These are phyloP conservation scores for Sycon ciliatum DNA, from an alignment of 37 sponge, comb jelly and placozoan species.

Conservation along the genomic window DNA sequence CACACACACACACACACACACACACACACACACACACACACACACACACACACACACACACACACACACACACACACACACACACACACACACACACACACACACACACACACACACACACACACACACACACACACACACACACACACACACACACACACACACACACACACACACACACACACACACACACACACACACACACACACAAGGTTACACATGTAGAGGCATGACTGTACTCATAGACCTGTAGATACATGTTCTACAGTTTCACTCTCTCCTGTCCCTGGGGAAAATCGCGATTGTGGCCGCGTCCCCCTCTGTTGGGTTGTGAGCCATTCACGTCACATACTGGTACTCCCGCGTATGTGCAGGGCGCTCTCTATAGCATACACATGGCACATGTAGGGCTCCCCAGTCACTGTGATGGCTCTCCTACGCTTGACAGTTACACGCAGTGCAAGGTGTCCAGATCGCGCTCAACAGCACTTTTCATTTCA, in stretches of 20 bases:
- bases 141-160: conserved; percentile 28
- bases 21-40: conserved; percentile 17
- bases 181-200: conserved; percentile 25
- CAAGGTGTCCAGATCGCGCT: no score
- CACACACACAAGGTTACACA: conserved; percentile 2
- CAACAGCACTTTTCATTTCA: no score
- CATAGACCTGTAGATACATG: not conserved
- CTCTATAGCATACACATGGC: no score
- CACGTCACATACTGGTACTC: no score
- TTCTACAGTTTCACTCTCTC: no score
- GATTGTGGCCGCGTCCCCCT: no score
- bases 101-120: conserved; percentile 20
- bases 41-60: conserved; percentile 16
- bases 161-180: conserved; percentile 13
- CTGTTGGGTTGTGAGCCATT: no score
- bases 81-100: conserved; percentile 20
- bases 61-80: conserved; percentile 16
- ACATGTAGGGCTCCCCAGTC: no score
- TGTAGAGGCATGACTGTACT: not conserved
- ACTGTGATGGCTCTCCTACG: no score
- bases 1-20: not conserved
- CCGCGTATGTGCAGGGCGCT: no score
- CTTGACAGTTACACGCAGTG: no score
- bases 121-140: conserved; percentile 10
- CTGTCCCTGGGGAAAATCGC: no score